phyloP scores from a whole-genome alignment of 2,797 vertebrate species.

The Sebastolobus altivelis region DNA sequence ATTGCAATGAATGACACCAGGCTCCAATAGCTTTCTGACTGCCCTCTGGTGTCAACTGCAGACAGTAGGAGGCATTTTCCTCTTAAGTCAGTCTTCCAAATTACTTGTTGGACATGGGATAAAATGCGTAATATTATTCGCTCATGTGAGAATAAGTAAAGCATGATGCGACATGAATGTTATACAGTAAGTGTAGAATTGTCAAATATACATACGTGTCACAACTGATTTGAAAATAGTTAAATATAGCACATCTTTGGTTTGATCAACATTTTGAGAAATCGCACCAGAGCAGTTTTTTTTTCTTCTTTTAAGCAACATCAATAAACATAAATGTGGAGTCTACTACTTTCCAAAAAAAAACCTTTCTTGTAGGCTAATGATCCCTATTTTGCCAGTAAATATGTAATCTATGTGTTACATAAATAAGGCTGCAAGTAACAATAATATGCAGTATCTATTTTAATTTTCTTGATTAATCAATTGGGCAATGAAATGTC shows the following conservation, averaged over 20 bases:
- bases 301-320: background rate
- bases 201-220: background rate
- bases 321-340: background rate
- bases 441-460: background rate
- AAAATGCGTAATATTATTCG: background rate
- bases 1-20: constrained; percentile 19
- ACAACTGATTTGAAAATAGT: background rate
- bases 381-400: background rate
- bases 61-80: background rate
- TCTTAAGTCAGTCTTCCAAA: constrained; percentile 20
- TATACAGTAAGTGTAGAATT: background rate
- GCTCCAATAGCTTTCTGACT: constrained; percentile 24
- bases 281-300: background rate
- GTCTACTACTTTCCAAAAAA: background rate
- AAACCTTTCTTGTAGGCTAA: no score
- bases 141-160: constrained; percentile 20
- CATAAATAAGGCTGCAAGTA: background rate
- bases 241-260: background rate
- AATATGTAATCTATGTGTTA: no score
- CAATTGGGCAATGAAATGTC: no score
- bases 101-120: constrained; percentile 23
- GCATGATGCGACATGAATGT: constrained; percentile 15
- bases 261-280: background rate
- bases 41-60: constrained; percentile 40
- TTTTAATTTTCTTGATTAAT: no score